phyloP scores from a whole-genome alignment of 2,888 invertebrate species.

The Eristalis pertinax region DNA sequence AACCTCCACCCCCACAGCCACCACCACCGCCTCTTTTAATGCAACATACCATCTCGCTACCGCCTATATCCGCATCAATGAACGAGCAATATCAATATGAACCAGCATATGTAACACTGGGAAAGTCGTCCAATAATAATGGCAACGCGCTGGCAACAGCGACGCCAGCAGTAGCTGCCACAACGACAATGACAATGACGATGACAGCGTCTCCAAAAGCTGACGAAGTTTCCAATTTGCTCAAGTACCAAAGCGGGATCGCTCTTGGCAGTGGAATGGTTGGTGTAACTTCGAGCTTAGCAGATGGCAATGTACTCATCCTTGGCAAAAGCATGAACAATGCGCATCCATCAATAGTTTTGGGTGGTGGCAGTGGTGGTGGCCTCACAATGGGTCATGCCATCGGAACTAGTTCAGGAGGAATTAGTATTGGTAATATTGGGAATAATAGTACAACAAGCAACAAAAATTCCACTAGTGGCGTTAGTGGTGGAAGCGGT shows the following conservation, averaged over 20 bases:
- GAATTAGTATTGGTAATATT: conserved; percentile 55
- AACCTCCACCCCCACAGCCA: conserved; percentile 58
- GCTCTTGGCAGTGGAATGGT: conserved; percentile 58
- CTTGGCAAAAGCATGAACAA: conserved; percentile 55
- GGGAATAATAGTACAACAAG: conserved; percentile 39
- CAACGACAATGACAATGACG: conserved; percentile 69
- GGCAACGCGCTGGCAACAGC: conserved; percentile 56
- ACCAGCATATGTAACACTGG: conserved; percentile 61
- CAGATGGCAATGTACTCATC: conserved; percentile 60
- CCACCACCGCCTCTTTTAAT: conserved; percentile 58
- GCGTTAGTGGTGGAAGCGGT: conserved; percentile 50
- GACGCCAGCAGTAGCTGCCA: conserved; percentile 67
- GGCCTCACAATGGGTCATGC: conserved; percentile 51
- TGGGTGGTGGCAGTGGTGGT: conserved; percentile 66
- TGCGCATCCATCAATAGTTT: conserved; percentile 64
- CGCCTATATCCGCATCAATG: conserved; percentile 33
- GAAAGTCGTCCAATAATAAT: conserved; percentile 60
- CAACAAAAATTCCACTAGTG: conserved; percentile 74
- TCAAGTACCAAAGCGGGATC: conserved; percentile 60
- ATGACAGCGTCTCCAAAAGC: conserved; percentile 68
- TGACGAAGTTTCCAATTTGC: conserved; percentile 66
- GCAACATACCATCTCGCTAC: conserved; percentile 38
- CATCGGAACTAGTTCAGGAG: conserved; percentile 69
- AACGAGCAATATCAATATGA: conserved; percentile 67
- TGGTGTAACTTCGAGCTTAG: conserved; percentile 53